Percentiles rank a stretch among this genome's conserved stretches.
phyloP scores from a whole-genome alignment of 2,888 invertebrate species.

The Hypolimnas misippus region DNA sequence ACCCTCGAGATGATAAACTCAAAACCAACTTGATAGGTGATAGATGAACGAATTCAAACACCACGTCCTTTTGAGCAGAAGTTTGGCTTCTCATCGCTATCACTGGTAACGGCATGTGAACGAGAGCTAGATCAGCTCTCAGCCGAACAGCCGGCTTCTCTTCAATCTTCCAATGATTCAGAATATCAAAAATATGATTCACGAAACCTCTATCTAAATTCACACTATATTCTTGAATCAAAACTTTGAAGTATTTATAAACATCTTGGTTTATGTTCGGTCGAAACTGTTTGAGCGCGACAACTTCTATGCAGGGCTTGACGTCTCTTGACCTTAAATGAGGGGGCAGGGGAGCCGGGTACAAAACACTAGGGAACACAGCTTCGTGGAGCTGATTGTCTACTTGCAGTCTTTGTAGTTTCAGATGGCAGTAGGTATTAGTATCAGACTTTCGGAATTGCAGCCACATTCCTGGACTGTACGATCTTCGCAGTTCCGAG shows the following conservation, averaged over 20 bases:
- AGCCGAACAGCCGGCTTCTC: conserved; percentile 84
- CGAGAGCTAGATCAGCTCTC: conserved; percentile 82
- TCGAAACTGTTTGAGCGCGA: conserved; percentile 79
- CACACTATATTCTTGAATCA: conserved; percentile 87
- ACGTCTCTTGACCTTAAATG: conserved; percentile 58
- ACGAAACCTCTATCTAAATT: conserved; percentile 88
- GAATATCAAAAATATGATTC: conserved; percentile 84
- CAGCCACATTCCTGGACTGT: conserved; percentile 89
- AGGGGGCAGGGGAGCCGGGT: conserved; percentile 84
- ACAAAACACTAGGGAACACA: conserved; percentile 87
- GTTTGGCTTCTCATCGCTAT: conserved; percentile 73
- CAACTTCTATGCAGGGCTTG: conserved; percentile 86
- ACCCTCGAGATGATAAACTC: conserved; percentile 83
- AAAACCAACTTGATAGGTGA: conserved; percentile 85
- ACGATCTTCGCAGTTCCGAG: conserved; percentile 89
- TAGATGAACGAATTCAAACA: conserved; percentile 84
- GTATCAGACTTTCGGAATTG: conserved; percentile 88
- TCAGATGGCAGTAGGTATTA: conserved; percentile 86
- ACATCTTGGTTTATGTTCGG: conserved; percentile 80
- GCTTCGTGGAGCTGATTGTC: conserved; percentile 90
- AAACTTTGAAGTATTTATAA: conserved; percentile 85
- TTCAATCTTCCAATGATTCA: conserved; percentile 84
- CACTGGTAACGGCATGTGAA: conserved; percentile 84
- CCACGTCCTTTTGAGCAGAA: conserved; percentile 64
- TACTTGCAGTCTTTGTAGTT: conserved; percentile 87